Evolutionary conservation across 1,140 invertebrate species (phyloP).

Genomic region (Calliopsis andreniformis): DNA sequence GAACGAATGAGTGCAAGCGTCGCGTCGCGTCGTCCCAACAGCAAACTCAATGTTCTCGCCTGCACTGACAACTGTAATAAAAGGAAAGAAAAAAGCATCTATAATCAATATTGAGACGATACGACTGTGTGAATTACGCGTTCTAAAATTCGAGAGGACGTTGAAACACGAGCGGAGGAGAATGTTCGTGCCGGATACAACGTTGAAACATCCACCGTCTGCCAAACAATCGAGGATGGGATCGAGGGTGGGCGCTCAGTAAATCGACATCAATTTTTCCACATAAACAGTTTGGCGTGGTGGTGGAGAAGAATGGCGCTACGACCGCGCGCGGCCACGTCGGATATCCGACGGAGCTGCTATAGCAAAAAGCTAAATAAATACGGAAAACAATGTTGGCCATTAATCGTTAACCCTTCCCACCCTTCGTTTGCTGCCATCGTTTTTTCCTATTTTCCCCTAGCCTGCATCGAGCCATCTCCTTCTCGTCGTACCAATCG

Average conservation of each 20-base stretch:
- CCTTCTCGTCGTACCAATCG: background rate
- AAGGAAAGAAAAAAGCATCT: background rate
- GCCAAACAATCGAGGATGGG: background rate
- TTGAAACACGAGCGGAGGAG: background rate
- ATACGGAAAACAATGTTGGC: conserved; percentile 21
- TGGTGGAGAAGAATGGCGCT: background rate
- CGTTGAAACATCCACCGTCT: background rate
- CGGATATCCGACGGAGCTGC: background rate
- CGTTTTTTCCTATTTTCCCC: conserved; percentile 28
- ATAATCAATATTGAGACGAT: background rate
- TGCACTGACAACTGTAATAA: background rate
- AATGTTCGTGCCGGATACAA: background rate
- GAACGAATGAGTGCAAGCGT: no score
- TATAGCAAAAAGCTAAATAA: conserved; percentile 33
- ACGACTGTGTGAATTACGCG: background rate
- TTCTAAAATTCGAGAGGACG: background rate
- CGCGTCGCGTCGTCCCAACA: no score
- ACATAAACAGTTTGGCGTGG: conserved; percentile 6
- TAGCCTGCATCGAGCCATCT: background rate
- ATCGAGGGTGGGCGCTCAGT: background rate
- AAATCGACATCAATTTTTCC: conserved; percentile 26
- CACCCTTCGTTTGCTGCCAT: background rate
- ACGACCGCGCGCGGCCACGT: background rate
- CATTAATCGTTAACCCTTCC: conserved; percentile 37
- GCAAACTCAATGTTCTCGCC: background rate